These are phyloP conservation scores for Girardinus metallicus DNA, from an alignment of 2,797 vertebrate genomes.

Conservation along the genomic window DNA sequence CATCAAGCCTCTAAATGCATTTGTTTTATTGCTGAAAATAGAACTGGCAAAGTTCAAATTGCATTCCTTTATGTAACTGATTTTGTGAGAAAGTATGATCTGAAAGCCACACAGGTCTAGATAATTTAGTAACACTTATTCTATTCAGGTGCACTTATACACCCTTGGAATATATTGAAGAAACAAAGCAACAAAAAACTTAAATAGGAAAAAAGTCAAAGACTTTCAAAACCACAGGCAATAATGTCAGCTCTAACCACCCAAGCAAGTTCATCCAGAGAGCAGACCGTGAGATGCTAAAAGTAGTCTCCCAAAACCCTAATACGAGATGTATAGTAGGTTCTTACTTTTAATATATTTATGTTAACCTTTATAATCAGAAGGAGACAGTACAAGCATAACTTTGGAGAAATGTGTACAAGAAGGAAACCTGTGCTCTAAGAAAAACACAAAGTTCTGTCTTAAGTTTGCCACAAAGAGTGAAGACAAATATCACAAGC, in stretches of 20 bases:
- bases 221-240: no score
- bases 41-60: neutral
- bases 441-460: no score
- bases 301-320: neutral
- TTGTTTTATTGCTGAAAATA: neutral
- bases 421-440: neutral
- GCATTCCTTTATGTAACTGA: neutral
- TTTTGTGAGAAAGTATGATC: conserved; percentile 1
- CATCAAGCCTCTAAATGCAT: neutral
- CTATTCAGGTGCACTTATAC: neutral
- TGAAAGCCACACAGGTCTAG: neutral
- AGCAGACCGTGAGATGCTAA: neutral
- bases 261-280: neutral
- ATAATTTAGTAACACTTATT: neutral
- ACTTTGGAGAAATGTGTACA: neutral
- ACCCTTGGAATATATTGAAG: conserved; percentile 7
- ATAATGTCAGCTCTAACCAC: neutral
- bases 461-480: neutral
- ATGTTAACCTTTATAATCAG: neutral
- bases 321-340: neutral
- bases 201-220: neutral
- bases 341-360: neutral
- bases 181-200: neutral
- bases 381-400: neutral
- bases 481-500: neutral